A percentile compares a stretch with the other conserved stretches of the same genome.
Evolutionary conservation across 2,888 invertebrate genomes (phyloP).

Genomic region (Odontocerum albicorne): DNA sequence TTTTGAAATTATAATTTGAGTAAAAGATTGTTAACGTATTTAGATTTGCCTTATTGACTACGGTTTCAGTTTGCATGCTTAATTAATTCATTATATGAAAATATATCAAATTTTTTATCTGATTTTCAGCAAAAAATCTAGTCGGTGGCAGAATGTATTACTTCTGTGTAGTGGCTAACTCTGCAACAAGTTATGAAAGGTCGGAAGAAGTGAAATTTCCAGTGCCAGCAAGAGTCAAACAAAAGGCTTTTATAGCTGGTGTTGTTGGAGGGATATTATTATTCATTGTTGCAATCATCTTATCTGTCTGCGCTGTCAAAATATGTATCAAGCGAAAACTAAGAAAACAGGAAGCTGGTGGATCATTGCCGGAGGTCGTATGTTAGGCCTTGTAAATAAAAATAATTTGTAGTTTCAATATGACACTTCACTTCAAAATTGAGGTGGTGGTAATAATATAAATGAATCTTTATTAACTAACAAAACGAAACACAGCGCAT

Average conservation of each 20-base stretch:
- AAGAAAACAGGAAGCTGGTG: slow-evolving; percentile 97
- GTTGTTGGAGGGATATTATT: slow-evolving; percentile 96
- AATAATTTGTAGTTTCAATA: slow-evolving; percentile 5
- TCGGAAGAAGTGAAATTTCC: slow-evolving; percentile 88
- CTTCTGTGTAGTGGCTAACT: slow-evolving; percentile 89
- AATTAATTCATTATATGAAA: too few relatives aligned
- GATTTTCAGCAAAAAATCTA: slow-evolving; percentile 79
- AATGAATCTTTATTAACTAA: background rate
- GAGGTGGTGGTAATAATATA: too few relatives aligned
- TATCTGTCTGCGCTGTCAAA: slow-evolving; percentile 96
- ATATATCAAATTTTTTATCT: slow-evolving; percentile 4
- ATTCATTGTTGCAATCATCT: slow-evolving; percentile 95
- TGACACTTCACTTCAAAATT: background rate
- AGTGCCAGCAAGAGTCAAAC: slow-evolving; percentile 88
- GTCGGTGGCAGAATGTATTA: slow-evolving; percentile 90
- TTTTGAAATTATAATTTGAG: too few relatives aligned
- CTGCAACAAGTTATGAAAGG: slow-evolving; percentile 81
- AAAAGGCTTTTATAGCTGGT: slow-evolving; percentile 95
- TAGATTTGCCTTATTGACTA: too few relatives aligned
- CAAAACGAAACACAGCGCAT: slow-evolving; percentile 1
- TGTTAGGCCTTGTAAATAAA: slow-evolving; percentile 29
- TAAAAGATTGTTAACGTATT: too few relatives aligned
- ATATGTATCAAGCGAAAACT: slow-evolving; percentile 97
- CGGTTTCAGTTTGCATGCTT: too few relatives aligned
- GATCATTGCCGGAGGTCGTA: slow-evolving; percentile 39